Evolutionary conservation across 30 jellyfish, hydroid and myxozoan genomes (phyloP), one percentile per base, ranked within the genome.

Genomic region (Turritopsis dohrnii): DNA sequence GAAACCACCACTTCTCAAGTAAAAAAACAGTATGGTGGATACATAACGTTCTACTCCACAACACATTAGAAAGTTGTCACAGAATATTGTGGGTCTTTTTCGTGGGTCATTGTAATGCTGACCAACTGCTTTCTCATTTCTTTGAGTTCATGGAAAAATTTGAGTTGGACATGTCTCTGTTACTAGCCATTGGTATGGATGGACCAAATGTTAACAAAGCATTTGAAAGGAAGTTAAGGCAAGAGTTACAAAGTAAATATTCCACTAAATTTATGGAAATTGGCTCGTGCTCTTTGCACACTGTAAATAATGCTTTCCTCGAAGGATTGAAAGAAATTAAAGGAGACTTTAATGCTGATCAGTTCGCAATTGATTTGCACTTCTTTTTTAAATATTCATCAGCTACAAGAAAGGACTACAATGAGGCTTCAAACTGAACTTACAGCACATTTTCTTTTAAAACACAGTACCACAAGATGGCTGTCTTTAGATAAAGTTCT

Each of bases 271-370:
- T 54, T n/a, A 54, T 54, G 18, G 72, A 54, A 18, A 54, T 54
- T 54, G 72, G 72, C n/a, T 54, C 72, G 72, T 54, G 72, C 72
- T n/a, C 72, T n/a, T 54, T 54, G 72, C 72, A 54, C n/a, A 54
- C n/a, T 54, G 19, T 54, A 18, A 54, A n/a, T 54, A 54, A 54
- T n/a, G n/a, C 19, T n/a, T 54, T 54, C 72, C 18, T 16, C n/a
- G 19, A 16, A 54, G n/a, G 18, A 54, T 54, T 54, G n/a, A 54
- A 18, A 54, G 18, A 54, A 16, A 18, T 54, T 16, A 54, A 54
- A n/a, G 19, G 19, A 54, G 72, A 16, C 18, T n/a, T 54, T 54
- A n/a, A 54, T n/a, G 19, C n/a, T 18, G 72, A 54, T 54, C 72
- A 16, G 72, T 54, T 54, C n/a, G 72, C 72, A 54, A 54, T 54